These are phyloP conservation scores for Xiphophorus birchmanni DNA, from an alignment of 2,797 vertebrate species.

Conservation along the genomic window DNA sequence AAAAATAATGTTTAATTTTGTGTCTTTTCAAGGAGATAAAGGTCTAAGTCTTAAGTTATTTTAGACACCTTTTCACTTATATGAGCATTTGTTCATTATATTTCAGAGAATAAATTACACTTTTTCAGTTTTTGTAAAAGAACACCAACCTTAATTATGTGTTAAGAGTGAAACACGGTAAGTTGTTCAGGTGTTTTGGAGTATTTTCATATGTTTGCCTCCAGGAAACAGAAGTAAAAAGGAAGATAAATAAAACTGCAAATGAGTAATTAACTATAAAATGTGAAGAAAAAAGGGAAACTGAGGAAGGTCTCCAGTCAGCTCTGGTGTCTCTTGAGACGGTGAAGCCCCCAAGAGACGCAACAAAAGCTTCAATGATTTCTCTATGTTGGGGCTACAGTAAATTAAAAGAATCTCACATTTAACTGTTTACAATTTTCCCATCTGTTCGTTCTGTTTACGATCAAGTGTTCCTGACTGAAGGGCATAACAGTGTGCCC, in stretches of 20 bases:
- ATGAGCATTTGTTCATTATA: conserved; percentile 9
- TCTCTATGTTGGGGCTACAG: conserved; percentile 16
- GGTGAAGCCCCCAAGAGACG: conserved; percentile 29
- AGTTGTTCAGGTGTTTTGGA: conserved; percentile 42
- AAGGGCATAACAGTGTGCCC: conserved; percentile 31
- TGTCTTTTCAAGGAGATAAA: conserved; percentile 30
- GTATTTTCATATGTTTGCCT: conserved; percentile 47
- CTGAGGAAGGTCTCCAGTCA: conserved; percentile 45
- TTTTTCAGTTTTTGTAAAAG: conserved; percentile 33
- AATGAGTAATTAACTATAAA: conserved; percentile 56
- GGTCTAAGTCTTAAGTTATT: conserved; percentile 4
- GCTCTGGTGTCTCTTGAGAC: conserved; percentile 41
- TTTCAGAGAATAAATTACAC: conserved; percentile 17
- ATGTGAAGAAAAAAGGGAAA: conserved; percentile 42
- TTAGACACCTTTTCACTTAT: neutral
- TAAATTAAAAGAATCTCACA: neutral
- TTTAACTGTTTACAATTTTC: conserved; percentile 7
- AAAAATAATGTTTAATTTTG: conserved; percentile 40
- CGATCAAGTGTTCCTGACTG: conserved; percentile 31
- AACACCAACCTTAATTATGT: conserved; percentile 40
- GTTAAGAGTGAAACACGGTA: conserved; percentile 36
- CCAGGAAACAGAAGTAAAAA: conserved; percentile 54
- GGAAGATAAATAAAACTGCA: conserved; percentile 22
- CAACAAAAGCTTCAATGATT: conserved; percentile 5
- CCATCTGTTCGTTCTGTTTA: conserved; percentile 18